Percentiles rank a stretch among this genome's conserved stretches.
phyloP scores from a whole-genome alignment of 1,140 invertebrate species.

The Anastrepha ludens region DNA sequence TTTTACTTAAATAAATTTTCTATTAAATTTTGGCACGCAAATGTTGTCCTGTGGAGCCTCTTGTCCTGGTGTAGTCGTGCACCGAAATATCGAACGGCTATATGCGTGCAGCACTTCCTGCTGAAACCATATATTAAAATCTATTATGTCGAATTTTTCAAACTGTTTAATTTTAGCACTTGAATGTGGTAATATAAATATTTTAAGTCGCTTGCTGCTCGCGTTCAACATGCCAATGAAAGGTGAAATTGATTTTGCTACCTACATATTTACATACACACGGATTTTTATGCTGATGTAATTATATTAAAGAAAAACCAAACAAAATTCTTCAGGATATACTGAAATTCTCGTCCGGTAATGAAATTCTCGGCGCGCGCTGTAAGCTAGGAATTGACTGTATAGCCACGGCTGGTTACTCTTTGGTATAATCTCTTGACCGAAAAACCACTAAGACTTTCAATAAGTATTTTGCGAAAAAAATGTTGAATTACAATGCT shows the following conservation, averaged over 20 bases:
- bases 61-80: background rate
- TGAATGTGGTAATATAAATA: background rate
- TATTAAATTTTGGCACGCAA: slow-evolving; percentile 41
- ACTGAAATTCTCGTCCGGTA: no score
- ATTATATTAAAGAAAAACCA: no score
- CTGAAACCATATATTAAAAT: slow-evolving; percentile 31
- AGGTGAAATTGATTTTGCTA: slow-evolving; percentile 17
- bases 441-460: no score
- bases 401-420: no score
- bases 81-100: slow-evolving; percentile 5
- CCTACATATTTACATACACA: no score
- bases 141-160: slow-evolving; percentile 33
- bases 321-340: no score
- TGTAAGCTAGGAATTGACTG: no score
- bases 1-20: slow-evolving; percentile 49
- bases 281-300: no score
- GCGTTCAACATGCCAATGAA: slow-evolving; percentile 1
- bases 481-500: no score
- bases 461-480: no score
- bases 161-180: slow-evolving; percentile 42
- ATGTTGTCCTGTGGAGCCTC: background rate
- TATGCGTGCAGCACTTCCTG: background rate
- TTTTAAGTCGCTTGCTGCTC: background rate
- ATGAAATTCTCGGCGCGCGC: no score
- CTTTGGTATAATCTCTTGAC: no score